Conservation (phyloP, 2,113 vertebrate genomes). For the Pangasianodon gigas region DNA sequence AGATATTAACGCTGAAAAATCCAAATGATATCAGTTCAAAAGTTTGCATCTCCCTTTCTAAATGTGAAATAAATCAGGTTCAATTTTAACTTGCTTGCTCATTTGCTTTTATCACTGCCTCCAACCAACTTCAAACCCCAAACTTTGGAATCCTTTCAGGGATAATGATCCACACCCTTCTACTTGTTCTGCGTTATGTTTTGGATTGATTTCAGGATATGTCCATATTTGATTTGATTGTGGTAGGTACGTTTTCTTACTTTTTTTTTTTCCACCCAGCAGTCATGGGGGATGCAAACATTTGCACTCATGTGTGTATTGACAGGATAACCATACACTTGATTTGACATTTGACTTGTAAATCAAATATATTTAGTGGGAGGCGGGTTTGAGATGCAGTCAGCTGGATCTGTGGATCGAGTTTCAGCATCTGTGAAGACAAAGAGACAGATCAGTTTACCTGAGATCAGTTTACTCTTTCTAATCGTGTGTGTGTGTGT, state of each 20-base stretch:
- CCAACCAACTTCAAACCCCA: neutral
- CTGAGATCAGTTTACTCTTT: constrained; percentile 22
- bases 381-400: neutral
- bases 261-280: neutral
- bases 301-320: neutral
- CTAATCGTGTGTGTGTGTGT: neutral
- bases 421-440: constrained; percentile 20
- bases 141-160: neutral
- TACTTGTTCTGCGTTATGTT: neutral
- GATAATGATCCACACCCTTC: neutral
- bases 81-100: neutral
- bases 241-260: neutral
- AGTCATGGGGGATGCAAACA: neutral
- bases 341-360: neutral
- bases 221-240: neutral
- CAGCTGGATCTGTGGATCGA: neutral
- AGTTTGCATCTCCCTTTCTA: neutral
- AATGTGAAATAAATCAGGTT: neutral
- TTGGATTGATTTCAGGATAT: neutral
- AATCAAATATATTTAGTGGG: neutral
- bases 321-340: neutral
- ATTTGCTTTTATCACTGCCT: neutral
- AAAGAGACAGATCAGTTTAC: constrained; percentile 23
- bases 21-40: neutral
- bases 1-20: neutral